phyloP scores from a whole-genome alignment of 2,888 invertebrate species.

The Drosophila formosana region DNA sequence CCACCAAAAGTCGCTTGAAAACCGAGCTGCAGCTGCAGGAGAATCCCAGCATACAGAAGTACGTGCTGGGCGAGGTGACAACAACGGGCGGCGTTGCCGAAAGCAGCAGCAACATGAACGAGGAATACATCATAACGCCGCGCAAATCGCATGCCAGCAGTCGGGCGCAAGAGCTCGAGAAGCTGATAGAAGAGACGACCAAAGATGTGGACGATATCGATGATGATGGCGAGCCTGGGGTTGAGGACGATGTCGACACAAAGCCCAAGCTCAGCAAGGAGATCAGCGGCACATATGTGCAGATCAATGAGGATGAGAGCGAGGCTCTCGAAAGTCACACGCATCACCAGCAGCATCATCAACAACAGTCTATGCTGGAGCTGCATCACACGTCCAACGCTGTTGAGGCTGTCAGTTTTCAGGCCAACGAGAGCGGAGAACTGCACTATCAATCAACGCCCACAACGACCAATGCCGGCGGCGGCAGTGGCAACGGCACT shows the following conservation, averaged over 20 bases:
- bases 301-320: conserved; percentile 59
- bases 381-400: conserved; percentile 54
- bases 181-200: conserved; percentile 84
- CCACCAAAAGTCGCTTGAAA: conserved; percentile 82
- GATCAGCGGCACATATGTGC: conserved; percentile 69
- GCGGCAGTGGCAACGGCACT: conserved; percentile 27
- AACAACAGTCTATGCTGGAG: conserved; percentile 65
- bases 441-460: conserved; percentile 72
- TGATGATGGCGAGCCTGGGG: conserved; percentile 60
- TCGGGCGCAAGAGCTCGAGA: conserved; percentile 83
- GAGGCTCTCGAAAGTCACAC: conserved; percentile 64
- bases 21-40: conserved; percentile 79
- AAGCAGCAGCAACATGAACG: conserved; percentile 65
- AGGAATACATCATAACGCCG: conserved; percentile 73
- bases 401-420: conserved; percentile 80
- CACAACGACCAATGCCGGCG: conserved; percentile 17
- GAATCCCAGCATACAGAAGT: conserved; percentile 76
- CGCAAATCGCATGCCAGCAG: conserved; percentile 73
- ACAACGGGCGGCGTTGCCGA: conserved; percentile 35
- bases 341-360: conserved; percentile 47
- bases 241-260: conserved; percentile 67
- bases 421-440: conserved; percentile 81
- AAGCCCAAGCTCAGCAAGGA: conserved; percentile 82
- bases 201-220: conserved; percentile 84
- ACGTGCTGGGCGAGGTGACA: conserved; percentile 75